Base-by-base conservation (phyloP, 2,888 invertebrate genomes). In the Hipparchia sbordonii region DNA sequence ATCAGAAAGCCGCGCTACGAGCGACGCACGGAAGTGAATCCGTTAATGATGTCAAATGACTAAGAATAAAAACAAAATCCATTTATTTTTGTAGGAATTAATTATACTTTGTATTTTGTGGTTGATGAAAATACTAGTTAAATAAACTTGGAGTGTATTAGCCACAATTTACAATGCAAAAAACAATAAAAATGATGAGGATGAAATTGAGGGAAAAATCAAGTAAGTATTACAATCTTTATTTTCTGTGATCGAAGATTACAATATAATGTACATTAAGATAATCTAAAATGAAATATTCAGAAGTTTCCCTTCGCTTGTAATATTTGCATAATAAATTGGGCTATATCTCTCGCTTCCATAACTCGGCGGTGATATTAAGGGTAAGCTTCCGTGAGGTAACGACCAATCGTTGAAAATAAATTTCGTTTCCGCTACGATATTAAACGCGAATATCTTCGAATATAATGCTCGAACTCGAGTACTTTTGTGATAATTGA, bases 281-380 rank as follows among this genome's bases (percentile, higher is more conserved):
- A 23, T 23, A 23, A 23, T 23, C 23, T 23, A 23, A 57, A 57
- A 13, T 57, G 57, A 57, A 57, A 57, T 57, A 57, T 57, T 57
- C 57, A 57, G 57, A 57, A 57, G 57, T 8, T 13, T 23, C 8
- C 23, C 13, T 57, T 57, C 56, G 56, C 3, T 13, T 57, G 23
- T 57, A 57, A 13, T 23, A 57, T 57, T 57, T 57, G 57, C 57
- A 57, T 57, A 57, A 57, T 57, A 57, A 57, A 57, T 57, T 23
- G 57, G 13, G 8, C 23, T 57, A 23, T 57, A 57, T 57, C 57
- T 57, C 23, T 57, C 57, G 57, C 57, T 2, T 23, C 23, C 57
- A 23, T 57, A 23, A 8, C 57, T 57, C 57, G 23, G 13, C 57
- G 57, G 57, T 23, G 3, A 57, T 57, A 57, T 57, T 57, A 12